A percentile compares a stretch with the other conserved stretches of the same genome.
phyloP scores from a whole-genome alignment of 2,888 invertebrate genomes.

The Lasioglossum calceatum region DNA sequence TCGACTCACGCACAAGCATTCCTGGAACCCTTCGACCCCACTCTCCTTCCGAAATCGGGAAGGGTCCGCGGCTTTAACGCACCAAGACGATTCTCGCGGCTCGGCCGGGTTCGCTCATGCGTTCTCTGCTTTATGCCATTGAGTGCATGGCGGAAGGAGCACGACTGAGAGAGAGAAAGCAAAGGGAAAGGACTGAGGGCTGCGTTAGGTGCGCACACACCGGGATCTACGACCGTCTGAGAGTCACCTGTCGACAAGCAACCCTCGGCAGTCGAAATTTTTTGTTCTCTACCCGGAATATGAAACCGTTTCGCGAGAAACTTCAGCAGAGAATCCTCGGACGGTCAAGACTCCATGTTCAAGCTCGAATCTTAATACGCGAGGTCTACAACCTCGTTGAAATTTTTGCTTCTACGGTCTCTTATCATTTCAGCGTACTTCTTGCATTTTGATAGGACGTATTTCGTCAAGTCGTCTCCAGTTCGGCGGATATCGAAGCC shows the following conservation, averaged over 20 bases:
- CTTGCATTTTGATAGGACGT: not conserved
- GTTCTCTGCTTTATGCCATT: slow-evolving; percentile 63
- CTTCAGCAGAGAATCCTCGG: not conserved
- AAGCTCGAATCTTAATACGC: not conserved
- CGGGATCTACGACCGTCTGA: slow-evolving; percentile 50
- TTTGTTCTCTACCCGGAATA: not conserved
- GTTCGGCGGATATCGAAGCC: not conserved
- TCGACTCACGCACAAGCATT: slow-evolving; percentile 54
- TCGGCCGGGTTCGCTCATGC: slow-evolving; percentile 67
- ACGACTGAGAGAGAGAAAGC: slow-evolving; percentile 9
- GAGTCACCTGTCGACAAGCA: slow-evolving; percentile 50
- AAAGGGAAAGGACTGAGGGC: not conserved
- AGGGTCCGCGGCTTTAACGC: slow-evolving; percentile 52
- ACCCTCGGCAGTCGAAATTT: slow-evolving; percentile 20
- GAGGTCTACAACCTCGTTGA: not conserved
- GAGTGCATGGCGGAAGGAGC: slow-evolving; percentile 56
- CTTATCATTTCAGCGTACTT: too few species aligned
- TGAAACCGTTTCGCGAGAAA: not conserved
- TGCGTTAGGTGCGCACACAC: slow-evolving; percentile 19
- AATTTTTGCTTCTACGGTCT: not conserved
- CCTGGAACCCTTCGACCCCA: slow-evolving; percentile 55
- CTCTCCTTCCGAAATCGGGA: slow-evolving; percentile 23
- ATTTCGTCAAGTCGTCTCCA: not conserved
- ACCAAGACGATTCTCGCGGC: slow-evolving; percentile 64
- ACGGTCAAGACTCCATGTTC: not conserved